A percentile compares a stretch with the other conserved stretches of the same genome.
phyloP scores from a whole-genome alignment of 1,140 invertebrate species.

The Penaeus chinensis region DNA sequence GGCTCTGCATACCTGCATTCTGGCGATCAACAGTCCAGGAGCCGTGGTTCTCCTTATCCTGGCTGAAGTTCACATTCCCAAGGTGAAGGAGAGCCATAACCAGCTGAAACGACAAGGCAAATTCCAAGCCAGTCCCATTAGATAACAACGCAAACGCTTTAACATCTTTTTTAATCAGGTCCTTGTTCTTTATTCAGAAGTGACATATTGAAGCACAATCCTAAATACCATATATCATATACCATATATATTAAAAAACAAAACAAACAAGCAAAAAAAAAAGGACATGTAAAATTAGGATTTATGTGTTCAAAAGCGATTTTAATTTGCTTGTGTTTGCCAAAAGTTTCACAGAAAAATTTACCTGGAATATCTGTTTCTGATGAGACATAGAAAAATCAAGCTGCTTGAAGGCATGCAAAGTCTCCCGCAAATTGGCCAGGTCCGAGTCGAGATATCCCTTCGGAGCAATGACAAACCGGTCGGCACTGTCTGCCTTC shows the following conservation, averaged over 20 bases:
- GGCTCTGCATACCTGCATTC: not conserved
- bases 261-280: not conserved
- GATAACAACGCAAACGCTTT: not conserved
- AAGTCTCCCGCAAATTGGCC: conserved; percentile 33
- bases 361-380: conserved; percentile 49
- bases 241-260: not conserved
- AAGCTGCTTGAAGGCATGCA: conserved; percentile 43
- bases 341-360: not conserved
- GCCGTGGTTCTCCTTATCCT: not conserved
- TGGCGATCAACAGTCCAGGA: not conserved
- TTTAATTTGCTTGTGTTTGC: not conserved
- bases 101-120: not conserved
- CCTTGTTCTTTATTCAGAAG: too few relatives aligned
- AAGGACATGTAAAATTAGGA: not conserved
- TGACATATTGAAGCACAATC: too few relatives aligned
- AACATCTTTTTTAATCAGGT: too few relatives aligned
- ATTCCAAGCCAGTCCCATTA: not conserved
- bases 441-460: conserved; percentile 24
- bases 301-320: not conserved
- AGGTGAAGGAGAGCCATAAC: conserved; percentile 1
- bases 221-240: not conserved
- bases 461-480: conserved; percentile 12
- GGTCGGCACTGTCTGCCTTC: conserved; percentile 5
- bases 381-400: conserved; percentile 38
- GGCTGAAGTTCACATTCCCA: conserved; percentile 1